Evolutionary conservation across 2,888 invertebrate species (phyloP), one percentile per base, ranked within the genome.

Genomic region (Napeogenes inachia): DNA sequence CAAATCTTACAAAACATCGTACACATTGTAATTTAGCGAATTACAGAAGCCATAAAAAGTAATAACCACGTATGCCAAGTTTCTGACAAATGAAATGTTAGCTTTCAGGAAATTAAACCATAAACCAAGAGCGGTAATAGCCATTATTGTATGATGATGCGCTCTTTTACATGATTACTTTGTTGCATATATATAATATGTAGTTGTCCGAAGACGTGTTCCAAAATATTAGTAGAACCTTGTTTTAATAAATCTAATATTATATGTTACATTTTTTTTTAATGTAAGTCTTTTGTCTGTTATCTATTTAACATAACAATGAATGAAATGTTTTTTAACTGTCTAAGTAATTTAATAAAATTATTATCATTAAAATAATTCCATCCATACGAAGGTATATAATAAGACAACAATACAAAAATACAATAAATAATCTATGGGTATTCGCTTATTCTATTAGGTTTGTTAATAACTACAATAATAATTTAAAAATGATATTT

Each of bases 41-140:
- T 61, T 45, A 46, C 57, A 57, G 56, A 46, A 46, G n/a, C 46
- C 53, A 57, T 58, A 54, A 47, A 54, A 54, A 47, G 59, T 59
- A 66, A 66, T 66, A 59, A 59, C 57, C 61, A 13, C 66, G 60
- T 67, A 66, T 59, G 64, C 67, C 61, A 60, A 62, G 54, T 53
- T 76, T 73, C 76, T 77, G 75, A 78, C 80, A 78, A 81, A 84
- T 81, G 80, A 77, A 81, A 80, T 76, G 79, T 71, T 71, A 70
- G 76, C 82, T 80, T 80, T 82, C 87, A 88, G 89, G 89, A 89
- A 89, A 89, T 89, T 86, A 89, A 87, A 81, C 82, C 80, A 85
- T 88, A 85, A 87, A 85, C 72, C 71, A 70, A 71, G 75, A 72
- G 76, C 70, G 68, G 77, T 80, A 81, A 85, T 79, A 79, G 76